Evolutionary conservation across 2,113 vertebrate genomes (phyloP), one percentile per base, ranked within the genome.

Genomic region (Morone chrysops): DNA sequence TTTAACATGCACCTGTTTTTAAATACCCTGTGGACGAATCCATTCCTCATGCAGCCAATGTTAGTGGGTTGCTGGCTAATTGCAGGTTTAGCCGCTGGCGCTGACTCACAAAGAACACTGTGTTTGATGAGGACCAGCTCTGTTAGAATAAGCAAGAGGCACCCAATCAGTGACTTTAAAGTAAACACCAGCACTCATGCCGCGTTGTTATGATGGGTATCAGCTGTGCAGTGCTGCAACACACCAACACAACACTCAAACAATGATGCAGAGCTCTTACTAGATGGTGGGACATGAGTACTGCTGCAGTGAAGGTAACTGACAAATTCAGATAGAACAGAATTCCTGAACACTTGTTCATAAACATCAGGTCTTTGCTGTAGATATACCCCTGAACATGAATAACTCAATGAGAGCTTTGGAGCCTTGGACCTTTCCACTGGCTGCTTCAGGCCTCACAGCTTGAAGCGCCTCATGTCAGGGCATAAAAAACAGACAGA

Each of bases 191-290:
- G 85, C 61, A 17, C 57, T 68, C 80, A 43, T 10, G 75, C 63
- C 13, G 70, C 80, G 85, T 86, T 92, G 90, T 88, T 90, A 70
- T 93, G 93, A 93, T 90, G 86, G 70, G 12, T 47, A 65, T 92
- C 90, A 93, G 90, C 91, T 93, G 90, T 86, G 82, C 40, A 36
- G 69, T 1, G 70, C 57, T 56, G 60, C 61, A 62, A 31, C 18
- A 38, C 22, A 41, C 56, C 16, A 3, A 81, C 68, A 43, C 41
- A 50, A 22, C 59, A 38, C 51, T 43, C 2, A 2, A 47, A 31
- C 80, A 62, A 48, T 54, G 54, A 59, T 36, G 54, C 18, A 66
- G 40, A 72, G 25, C 5, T 22, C 5, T 5, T 14, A 11, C 13
- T n/a, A n/a, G 11, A 38, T 12, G 6, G 8, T 69, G 43, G 10